Conservation (phyloP, 2,888 invertebrate genomes). For the Meliscaeva auricollis region DNA sequence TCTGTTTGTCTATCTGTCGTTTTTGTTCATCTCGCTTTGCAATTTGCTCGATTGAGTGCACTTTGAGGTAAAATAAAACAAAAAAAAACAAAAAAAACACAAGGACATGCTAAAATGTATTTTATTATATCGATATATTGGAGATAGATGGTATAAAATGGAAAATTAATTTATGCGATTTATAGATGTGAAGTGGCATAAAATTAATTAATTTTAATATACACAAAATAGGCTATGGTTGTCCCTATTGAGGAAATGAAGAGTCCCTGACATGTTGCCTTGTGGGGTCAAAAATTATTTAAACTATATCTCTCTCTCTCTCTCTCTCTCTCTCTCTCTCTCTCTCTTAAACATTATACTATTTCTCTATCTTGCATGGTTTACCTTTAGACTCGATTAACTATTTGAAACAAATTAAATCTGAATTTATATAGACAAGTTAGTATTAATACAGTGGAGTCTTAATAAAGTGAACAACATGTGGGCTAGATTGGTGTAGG, state of each 20-base stretch:
- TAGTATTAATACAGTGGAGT: neutral
- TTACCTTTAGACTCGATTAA: slow-evolving; percentile 38
- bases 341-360: too few relatives aligned
- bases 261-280: slow-evolving; percentile 6
- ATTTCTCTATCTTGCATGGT: neutral
- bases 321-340: slow-evolving; percentile 2
- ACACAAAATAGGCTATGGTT: neutral
- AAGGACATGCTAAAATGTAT: slow-evolving; percentile 1
- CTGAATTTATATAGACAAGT: slow-evolving; percentile 4
- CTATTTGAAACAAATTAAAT: slow-evolving; percentile 58
- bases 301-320: neutral
- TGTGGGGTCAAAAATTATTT: slow-evolving; percentile 33
- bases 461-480: neutral
- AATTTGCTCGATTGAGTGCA: slow-evolving; percentile 51
- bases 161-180: slow-evolving; percentile 66
- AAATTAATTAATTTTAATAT: slow-evolving; percentile 62
- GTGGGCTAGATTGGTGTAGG: too few relatives aligned
- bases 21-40: slow-evolving; percentile 24
- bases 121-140: neutral
- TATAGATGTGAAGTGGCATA: slow-evolving; percentile 55
- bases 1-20: neutral
- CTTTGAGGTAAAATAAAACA: slow-evolving; percentile 27
- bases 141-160: slow-evolving; percentile 3
- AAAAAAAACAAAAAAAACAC: neutral
- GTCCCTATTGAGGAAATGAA: slow-evolving; percentile 28